A percentile compares a stretch with the other conserved stretches of the same genome.
phyloP scores from a whole-genome alignment of 2,113 vertebrate species.

The Poeciliopsis prolifica region DNA sequence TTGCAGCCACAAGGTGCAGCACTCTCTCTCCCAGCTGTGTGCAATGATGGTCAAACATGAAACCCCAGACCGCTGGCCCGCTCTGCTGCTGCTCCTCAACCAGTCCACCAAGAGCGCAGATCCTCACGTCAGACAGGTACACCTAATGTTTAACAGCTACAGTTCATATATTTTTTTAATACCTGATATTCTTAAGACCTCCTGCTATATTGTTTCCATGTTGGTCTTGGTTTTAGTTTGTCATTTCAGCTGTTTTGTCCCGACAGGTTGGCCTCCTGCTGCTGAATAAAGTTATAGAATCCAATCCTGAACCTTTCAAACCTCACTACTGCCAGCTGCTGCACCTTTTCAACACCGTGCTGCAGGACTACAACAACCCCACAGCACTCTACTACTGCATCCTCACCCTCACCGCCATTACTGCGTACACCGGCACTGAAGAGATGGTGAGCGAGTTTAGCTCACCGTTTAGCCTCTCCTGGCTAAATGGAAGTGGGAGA shows the following conservation, averaged over 20 bases:
- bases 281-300: conserved; percentile 84
- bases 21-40: conserved; percentile 87
- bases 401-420: conserved; percentile 82
- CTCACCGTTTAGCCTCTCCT: not conserved
- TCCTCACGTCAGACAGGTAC: conserved; percentile 83
- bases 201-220: not conserved
- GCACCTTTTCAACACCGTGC: conserved; percentile 77
- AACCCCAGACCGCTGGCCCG: conserved; percentile 87
- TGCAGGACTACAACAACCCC: conserved; percentile 81
- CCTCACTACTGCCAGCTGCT: conserved; percentile 84
- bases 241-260: not conserved
- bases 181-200: too few relatives aligned
- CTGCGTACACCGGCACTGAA: conserved; percentile 75
- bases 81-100: conserved; percentile 84
- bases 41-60: conserved; percentile 87
- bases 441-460: conserved; percentile 79
- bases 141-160: not conserved
- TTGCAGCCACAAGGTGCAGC: conserved; percentile 85
- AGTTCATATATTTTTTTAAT: too few relatives aligned
- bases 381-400: conserved; percentile 84
- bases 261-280: conserved; percentile 86
- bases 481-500: not conserved
- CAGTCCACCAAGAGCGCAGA: conserved; percentile 82
- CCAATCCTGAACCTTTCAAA: conserved; percentile 82
- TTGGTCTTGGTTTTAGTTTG: not conserved